Evolutionary conservation across 2,113 vertebrate genomes (phyloP).

Genomic region (Tilapia sparmanii): DNA sequence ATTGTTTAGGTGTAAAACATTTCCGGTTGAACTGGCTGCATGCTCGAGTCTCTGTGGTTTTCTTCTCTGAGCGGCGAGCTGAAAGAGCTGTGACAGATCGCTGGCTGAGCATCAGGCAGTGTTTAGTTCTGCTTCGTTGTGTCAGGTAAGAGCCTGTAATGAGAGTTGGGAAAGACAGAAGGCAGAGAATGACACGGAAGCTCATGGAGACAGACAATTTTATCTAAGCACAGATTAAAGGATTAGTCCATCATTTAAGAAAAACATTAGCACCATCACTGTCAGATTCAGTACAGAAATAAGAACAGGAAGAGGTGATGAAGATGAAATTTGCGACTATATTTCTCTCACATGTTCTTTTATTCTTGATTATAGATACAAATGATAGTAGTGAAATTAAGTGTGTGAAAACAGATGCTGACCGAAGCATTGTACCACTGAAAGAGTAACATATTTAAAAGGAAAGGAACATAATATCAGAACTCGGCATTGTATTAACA

Average conservation of each 20-base stretch:
- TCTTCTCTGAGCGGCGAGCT: neutral
- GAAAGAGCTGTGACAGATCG: conserved; percentile 51
- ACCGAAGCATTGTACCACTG: neutral
- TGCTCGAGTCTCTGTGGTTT: neutral
- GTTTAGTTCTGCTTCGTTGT: conserved; percentile 51
- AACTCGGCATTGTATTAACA: neutral
- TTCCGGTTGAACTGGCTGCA: neutral
- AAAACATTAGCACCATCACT: neutral
- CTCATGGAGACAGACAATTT: neutral
- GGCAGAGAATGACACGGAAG: neutral
- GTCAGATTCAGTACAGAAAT: neutral
- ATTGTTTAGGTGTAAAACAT: neutral
- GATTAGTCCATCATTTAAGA: neutral
- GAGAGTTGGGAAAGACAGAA: neutral
- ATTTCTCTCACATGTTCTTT: neutral
- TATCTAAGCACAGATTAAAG: neutral
- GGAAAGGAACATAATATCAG: neutral
- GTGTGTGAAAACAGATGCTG: neutral
- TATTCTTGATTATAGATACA: neutral
- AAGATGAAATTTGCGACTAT: neutral
- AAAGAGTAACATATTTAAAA: neutral
- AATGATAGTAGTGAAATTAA: neutral
- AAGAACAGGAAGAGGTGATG: neutral
- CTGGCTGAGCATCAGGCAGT: conserved; percentile 17
- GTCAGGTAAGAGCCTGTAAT: conserved; percentile 33